Evolutionary conservation across 2,888 invertebrate species (phyloP).

Genomic region (Tetheella fluctuosa): DNA sequence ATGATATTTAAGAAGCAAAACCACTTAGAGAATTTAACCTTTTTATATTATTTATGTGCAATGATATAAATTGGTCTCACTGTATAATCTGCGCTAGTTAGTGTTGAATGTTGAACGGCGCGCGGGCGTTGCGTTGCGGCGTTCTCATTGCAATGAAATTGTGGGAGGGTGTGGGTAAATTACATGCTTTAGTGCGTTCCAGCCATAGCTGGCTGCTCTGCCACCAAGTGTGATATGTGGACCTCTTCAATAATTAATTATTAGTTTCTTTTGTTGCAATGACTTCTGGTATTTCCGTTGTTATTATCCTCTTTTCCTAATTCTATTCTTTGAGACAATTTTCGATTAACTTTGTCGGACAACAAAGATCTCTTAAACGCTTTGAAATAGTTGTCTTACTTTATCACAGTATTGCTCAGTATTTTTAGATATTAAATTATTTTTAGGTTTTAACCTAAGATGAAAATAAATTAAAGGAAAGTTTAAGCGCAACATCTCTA

Average conservation of each 20-base stretch:
- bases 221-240: background rate
- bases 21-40: background rate
- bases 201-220: background rate
- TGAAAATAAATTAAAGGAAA: too few species aligned
- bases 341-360: background rate
- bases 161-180: conserved; percentile 6
- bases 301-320: background rate
- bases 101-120: conserved; percentile 1
- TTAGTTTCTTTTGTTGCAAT: conserved; percentile 6
- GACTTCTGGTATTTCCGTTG: background rate
- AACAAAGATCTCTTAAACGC: too few species aligned
- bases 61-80: background rate
- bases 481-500: too few species aligned
- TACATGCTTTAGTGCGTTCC: conserved; percentile 9
- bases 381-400: too few species aligned
- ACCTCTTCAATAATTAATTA: background rate
- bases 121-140: background rate
- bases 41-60: background rate
- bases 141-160: conserved; percentile 3
- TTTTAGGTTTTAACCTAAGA: too few species aligned
- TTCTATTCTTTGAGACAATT: background rate
- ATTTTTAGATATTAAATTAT: too few species aligned
- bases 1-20: conserved; percentile 4
- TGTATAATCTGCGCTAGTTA: conserved; percentile 1
- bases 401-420: background rate